Conservation (phyloP, 2,888 invertebrate species). For the Melanostoma mellinum region DNA sequence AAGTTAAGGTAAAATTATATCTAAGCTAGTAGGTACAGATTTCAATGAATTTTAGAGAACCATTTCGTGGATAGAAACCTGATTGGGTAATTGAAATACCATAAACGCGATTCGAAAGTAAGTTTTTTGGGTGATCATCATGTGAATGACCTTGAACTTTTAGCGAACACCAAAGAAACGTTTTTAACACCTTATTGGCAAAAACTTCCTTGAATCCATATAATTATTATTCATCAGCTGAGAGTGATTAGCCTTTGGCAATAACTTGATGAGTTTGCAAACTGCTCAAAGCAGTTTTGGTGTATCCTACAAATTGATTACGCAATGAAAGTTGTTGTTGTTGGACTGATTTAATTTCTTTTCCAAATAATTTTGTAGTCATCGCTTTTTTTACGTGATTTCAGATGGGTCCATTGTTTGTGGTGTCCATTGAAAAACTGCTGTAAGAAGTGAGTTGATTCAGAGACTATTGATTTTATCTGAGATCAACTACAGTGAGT, state of each 20-base stretch:
- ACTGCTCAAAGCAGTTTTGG: neutral
- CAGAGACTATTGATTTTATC: constrained; percentile 37
- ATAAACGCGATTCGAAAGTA: too few relatives aligned
- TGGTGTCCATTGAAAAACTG: neutral
- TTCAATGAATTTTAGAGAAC: too few relatives aligned
- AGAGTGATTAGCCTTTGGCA: neutral
- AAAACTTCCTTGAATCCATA: neutral
- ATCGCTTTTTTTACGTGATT: neutral
- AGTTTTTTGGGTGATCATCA: too few relatives aligned
- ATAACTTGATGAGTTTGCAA: neutral
- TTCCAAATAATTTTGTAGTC: neutral
- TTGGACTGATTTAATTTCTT: neutral
- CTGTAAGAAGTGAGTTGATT: constrained; percentile 11
- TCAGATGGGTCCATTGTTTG: constrained; percentile 22
- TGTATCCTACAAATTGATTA: constrained; percentile 21
- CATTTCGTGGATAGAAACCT: too few relatives aligned
- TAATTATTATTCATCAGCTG: neutral
- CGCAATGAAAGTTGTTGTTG: constrained; percentile 19
- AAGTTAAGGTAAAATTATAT: too few relatives aligned
- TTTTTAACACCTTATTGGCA: neutral
- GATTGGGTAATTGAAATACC: too few relatives aligned
- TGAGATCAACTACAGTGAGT: neutral
- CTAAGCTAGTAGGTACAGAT: too few relatives aligned
- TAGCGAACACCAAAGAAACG: too few relatives aligned
- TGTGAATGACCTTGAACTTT: neutral